Evolutionary conservation across 1,140 invertebrate species (phyloP).

Genomic region (Lepidotrigona ventralis): DNA sequence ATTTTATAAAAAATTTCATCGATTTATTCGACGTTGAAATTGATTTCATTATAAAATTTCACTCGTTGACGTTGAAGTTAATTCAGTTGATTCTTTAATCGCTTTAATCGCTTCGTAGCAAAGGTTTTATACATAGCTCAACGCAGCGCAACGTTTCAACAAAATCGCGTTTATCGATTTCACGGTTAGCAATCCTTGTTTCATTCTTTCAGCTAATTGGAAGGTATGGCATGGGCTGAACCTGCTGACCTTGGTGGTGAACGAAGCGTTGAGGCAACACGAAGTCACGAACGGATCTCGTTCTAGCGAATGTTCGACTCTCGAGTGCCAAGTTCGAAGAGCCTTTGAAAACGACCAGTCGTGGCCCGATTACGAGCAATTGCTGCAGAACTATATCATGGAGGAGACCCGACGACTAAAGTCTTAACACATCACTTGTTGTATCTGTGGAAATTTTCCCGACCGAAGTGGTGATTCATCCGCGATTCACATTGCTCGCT

Average conservation of each 20-base stretch:
- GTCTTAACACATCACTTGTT: neutral
- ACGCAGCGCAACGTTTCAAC: too few relatives aligned
- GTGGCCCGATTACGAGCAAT: constrained; percentile 63
- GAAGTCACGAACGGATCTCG: constrained; percentile 41
- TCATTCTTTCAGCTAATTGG: constrained; percentile 27
- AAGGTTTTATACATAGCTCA: too few relatives aligned
- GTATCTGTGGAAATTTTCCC: neutral
- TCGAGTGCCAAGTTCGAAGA: constrained; percentile 59
- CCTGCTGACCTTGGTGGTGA: constrained; percentile 59
- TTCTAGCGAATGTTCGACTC: constrained; percentile 52
- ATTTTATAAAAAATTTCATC: too few relatives aligned
- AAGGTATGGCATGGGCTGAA: constrained; percentile 53
- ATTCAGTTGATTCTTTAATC: too few relatives aligned
- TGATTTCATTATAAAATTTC: too few relatives aligned
- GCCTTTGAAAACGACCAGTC: constrained; percentile 51
- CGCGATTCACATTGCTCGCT: neutral
- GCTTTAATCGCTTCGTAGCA: too few relatives aligned
- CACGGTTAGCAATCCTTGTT: constrained; percentile 47
- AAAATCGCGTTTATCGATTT: neutral
- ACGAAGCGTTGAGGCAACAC: constrained; percentile 66
- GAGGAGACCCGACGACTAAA: constrained; percentile 60
- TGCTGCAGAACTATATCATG: constrained; percentile 67
- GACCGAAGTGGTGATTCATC: neutral
- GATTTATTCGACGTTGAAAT: too few relatives aligned
- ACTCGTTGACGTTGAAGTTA: too few relatives aligned